Base-by-base conservation (phyloP, 2,113 vertebrate genomes). In the Podilymbus podiceps region DNA sequence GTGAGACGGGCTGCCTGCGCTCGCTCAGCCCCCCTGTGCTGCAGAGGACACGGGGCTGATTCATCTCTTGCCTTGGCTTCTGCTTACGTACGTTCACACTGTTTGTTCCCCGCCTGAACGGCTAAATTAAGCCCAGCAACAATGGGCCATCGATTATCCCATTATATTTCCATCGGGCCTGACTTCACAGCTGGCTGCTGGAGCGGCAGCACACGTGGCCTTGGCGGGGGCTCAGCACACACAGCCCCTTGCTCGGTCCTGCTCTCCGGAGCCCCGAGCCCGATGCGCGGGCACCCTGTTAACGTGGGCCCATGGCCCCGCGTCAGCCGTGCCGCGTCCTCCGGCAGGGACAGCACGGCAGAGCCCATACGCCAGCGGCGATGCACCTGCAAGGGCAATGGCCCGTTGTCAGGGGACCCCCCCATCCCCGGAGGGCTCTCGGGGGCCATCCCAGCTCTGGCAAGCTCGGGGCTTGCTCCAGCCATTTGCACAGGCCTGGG, bases 141-240 rank as follows among this genome's bases (percentile, higher is more conserved):
- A 97, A 97, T 92, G 76, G 82, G 40, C 93, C 96, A 95, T 96
- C 82, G 92, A 96, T 96, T 97, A 94, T 96, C 88, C 89, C 96
- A 83, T 96, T 96, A 42, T 30, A 55, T 85, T 95, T 86, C 95
- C 94, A 69, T 73, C 21, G 64, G 82, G 83, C 58, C 88, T 80
- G 95, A 11, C 85, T 93, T 63, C 82, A 55, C 73, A 31, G 92
- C 76, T 12, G 27, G 73, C 81, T 85, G 47, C 52, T 42, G 78
- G 92, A 94, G 84, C 75, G 81, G 82, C 80, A 78, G 81, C 88
- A 68, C 58, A 53, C 27, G 33, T 49, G 71, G 88, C 82, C 22
- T 10, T 31, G 91, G 72, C 84, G 47, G 80, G 66, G 81, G 90
- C 79, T 93, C 1, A 1, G 52, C 21, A 84, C 38, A 53, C 19